Base-by-base conservation (phyloP, 1,140 invertebrate genomes). In the Platyscapa corneri region DNA sequence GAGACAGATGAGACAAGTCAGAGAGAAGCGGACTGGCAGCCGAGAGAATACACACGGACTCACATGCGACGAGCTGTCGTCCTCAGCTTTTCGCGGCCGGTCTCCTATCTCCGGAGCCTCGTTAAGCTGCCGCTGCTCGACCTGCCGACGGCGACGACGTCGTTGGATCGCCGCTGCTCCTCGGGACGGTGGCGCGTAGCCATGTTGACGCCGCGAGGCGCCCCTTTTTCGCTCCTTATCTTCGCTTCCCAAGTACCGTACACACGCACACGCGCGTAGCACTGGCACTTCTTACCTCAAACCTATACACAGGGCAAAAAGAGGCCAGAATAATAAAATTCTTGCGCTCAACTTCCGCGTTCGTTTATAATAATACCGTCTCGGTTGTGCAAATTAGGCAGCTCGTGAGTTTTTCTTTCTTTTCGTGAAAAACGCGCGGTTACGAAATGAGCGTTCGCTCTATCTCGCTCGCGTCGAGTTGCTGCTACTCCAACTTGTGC, bases 151-250 rank as follows among this genome's bases (percentile, higher is more conserved):
- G 64, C 32, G 75, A 53, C 75, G 75, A 53, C 75, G 75, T 53
- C 76, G 49, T 16, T 64, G 32, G 5, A 60, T n/a, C 49, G 49
- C 76, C 76, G 76, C 32, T 78, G 30, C n/a, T 37, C 49, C 76
- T 78, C 76, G 10, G 53, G 46, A 37, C 30, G 76, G 0, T 78
- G 60, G 30, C 60, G 56, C 64, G 32, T 37, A 65, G 78, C 77
- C 77, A 80, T 80, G 78, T 67, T 46, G 78, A 67, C 53, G 76
- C 76, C 76, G 30, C 53, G 32, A 27, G 46, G 76, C 76, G 76
- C 32, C 49, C 53, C 53, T 78, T 78, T 78, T 78, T 60, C 23
- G n/a, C 32, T 78, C 20, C 53, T 37, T 60, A 18, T 64, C 76
- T 60, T 10, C n/a, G 0, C 32, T n/a, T 16, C 10, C 76, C 53